Base-by-base conservation (phyloP, 2,113 vertebrate species). In the Glaucomys volans region DNA sequence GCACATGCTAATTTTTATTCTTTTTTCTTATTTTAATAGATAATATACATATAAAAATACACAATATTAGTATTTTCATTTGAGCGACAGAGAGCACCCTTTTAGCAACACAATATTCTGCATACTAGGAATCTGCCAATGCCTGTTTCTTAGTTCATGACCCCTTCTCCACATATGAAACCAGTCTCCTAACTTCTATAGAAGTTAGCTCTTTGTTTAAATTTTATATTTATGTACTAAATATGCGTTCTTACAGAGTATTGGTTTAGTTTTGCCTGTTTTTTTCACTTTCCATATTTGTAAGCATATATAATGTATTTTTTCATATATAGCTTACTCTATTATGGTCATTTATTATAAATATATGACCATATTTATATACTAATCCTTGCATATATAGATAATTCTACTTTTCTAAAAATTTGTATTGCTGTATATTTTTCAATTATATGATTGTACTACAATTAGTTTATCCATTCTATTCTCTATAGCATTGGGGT, bases 91-190 rank as follows among this genome's bases (percentile, higher is more conserved):
- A 90, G 40, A 87, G 40, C 24, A 85, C 6, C 4, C 0, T 0
- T n/a, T 1, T 62, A 54, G 59, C 8, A 5, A 62, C 4, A 6
- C 20, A 26, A 13, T 9, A 0, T 42, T 54, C 3, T 24, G 2
- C 26, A 30, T 10, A 22, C 16, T 17, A 57, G 22, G 26, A 35
- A 2, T 28, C 17, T 2, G 7, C 28, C 32, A 37, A 4, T 20
- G 7, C 2, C 40, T 59, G 22, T 12, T 26, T 37, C 5, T 74
- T 14, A 37, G 3, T 26, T 0, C 6, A 13, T 18, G 0, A 13
- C 14, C 8, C 62, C 40, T 83, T 67, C 16, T 6, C 8, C 35
- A 18, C 11, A 32, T 13, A 66, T 24, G 28, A 47, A 44, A n/a
- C 16, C 26, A 62, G 24, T 62, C 59, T 62, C 8, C 26, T 69